Percentiles rank a stretch among this genome's conserved stretches.
Evolutionary conservation across 2,113 vertebrate species (phyloP).

Genomic region (Macrotus californicus): DNA sequence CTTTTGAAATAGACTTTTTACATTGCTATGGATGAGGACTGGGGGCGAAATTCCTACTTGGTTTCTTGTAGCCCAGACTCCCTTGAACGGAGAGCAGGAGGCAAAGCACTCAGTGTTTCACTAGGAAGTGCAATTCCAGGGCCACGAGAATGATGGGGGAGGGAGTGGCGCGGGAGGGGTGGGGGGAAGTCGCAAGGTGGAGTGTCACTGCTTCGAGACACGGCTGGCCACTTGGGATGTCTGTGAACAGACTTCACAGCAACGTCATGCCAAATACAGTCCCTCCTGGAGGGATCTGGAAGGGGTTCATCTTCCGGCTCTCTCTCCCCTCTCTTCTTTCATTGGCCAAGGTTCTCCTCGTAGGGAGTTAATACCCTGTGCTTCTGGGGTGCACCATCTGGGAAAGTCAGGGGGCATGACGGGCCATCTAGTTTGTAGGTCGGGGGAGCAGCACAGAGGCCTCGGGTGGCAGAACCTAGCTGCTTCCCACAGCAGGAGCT

Average conservation of each 20-base stretch:
- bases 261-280: fast-evolving
- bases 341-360: background rate
- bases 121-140: background rate
- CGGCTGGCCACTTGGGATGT: background rate
- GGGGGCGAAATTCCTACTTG: fast-evolving
- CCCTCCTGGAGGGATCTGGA: background rate
- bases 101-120: fast-evolving
- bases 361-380: background rate
- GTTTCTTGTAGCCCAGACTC: background rate
- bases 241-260: background rate
- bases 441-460: background rate
- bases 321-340: background rate
- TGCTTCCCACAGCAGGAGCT: background rate
- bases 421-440: background rate
- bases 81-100: background rate
- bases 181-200: no score
- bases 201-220: background rate
- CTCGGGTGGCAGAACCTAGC: background rate
- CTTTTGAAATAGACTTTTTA: background rate
- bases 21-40: background rate
- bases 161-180: background rate
- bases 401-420: background rate
- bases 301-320: background rate
- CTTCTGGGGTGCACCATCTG: background rate
- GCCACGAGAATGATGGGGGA: background rate